Evolutionary conservation across 1,140 invertebrate genomes (phyloP).

Genomic region (Pogonus chalceus): DNA sequence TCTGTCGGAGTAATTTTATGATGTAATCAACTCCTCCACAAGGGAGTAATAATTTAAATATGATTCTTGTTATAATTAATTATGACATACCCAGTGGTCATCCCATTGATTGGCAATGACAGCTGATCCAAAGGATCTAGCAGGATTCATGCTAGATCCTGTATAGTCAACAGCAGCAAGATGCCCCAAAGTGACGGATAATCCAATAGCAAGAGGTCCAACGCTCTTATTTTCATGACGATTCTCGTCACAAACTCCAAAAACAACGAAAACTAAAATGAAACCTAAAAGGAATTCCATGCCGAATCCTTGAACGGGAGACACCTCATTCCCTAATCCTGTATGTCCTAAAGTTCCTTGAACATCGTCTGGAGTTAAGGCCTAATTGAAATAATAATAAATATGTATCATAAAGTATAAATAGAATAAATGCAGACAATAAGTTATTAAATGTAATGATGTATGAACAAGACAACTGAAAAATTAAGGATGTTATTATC

Average conservation of each 20-base stretch:
- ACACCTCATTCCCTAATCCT: constrained; percentile 43
- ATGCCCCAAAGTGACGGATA: constrained; percentile 79
- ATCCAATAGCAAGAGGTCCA: constrained; percentile 80
- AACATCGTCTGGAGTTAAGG: constrained; percentile 49
- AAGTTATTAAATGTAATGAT: too few relatives aligned
- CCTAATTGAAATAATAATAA: constrained; percentile 31
- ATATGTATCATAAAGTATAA: too few relatives aligned
- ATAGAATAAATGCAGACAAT: too few relatives aligned
- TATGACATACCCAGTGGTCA: constrained; percentile 66
- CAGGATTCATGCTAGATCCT: constrained; percentile 84
- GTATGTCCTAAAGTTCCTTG: constrained; percentile 54
- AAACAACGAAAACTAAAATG: constrained; percentile 77
- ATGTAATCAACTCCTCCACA: background rate
- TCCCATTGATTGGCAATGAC: constrained; percentile 63
- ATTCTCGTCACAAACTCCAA: constrained; percentile 70
- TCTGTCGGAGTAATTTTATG: too few relatives aligned
- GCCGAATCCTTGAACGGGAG: constrained; percentile 66
- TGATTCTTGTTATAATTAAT: constrained; percentile 3
- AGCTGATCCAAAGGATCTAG: constrained; percentile 74
- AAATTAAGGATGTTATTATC: too few relatives aligned
- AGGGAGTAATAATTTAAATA: background rate
- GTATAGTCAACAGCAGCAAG: constrained; percentile 76
- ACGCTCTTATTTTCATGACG: constrained; percentile 65
- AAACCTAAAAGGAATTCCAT: constrained; percentile 87
- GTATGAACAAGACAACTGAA: too few relatives aligned